These are phyloP conservation scores for Thermophis baileyi DNA, from an alignment of 2,113 vertebrate genomes.

Conservation along the genomic window DNA sequence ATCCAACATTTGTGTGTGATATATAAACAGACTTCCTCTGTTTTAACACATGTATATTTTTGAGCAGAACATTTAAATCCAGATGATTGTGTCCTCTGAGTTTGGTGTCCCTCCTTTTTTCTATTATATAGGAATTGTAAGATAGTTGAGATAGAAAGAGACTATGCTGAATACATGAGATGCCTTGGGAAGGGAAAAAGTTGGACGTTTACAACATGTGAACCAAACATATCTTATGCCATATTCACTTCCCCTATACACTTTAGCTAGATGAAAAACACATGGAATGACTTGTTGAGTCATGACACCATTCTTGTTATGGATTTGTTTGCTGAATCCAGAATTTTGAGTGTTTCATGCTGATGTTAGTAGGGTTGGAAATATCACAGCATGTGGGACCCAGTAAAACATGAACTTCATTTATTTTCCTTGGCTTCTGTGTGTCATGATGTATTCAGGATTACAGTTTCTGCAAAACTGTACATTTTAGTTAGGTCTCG, in stretches of 20 bases:
- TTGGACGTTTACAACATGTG: slow-evolving; percentile 33
- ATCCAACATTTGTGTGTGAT: not conserved
- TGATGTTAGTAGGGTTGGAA: slow-evolving; percentile 69
- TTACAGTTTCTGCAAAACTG: slow-evolving; percentile 66
- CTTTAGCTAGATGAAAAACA: slow-evolving; percentile 70
- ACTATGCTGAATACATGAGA: slow-evolving; percentile 38
- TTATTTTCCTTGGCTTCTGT: slow-evolving; percentile 81
- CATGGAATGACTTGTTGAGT: slow-evolving; percentile 66
- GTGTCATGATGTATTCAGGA: slow-evolving; percentile 74
- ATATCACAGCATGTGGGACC: slow-evolving; percentile 69
- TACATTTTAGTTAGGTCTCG: slow-evolving; percentile 62
- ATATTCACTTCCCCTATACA: slow-evolving; percentile 66
- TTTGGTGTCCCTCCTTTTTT: not conserved
- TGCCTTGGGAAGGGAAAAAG: slow-evolving; percentile 34
- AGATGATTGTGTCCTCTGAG: not conserved
- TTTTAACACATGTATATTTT: not conserved
- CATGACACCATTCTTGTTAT: slow-evolving; percentile 58
- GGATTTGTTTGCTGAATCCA: slow-evolving; percentile 67
- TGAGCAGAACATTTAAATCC: not conserved
- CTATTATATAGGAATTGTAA: not conserved
- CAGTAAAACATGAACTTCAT: slow-evolving; percentile 71
- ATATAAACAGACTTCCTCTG: not conserved
- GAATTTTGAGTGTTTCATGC: slow-evolving; percentile 58
- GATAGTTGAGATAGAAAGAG: not conserved
- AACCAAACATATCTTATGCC: slow-evolving; percentile 58